phyloP scores from a whole-genome alignment of 1,140 invertebrate species.

The Tetraneura akinire region DNA sequence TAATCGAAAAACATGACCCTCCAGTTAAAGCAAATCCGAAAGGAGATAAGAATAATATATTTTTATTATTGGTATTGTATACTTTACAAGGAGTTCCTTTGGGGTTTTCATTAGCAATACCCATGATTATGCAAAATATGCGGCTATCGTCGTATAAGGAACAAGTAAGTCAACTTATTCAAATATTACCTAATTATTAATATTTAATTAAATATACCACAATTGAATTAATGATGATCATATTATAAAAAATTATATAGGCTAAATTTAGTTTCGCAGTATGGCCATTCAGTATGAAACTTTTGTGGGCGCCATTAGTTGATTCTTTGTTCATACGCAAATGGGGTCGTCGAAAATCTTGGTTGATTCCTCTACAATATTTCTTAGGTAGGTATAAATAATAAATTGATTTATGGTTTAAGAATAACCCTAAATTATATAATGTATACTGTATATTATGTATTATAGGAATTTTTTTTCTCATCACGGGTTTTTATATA shows the following conservation, averaged over 20 bases:
- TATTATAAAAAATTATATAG: slow-evolving; percentile 62
- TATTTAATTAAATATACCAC: too few relatives aligned
- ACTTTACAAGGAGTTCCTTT: slow-evolving; percentile 95
- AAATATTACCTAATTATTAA: too few relatives aligned
- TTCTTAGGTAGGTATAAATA: slow-evolving; percentile 65
- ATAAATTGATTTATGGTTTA: background rate
- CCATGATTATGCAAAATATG: slow-evolving; percentile 90
- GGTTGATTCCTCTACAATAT: slow-evolving; percentile 94
- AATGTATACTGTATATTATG: background rate
- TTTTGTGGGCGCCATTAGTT: slow-evolving; percentile 97
- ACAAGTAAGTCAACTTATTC: slow-evolving; percentile 62
- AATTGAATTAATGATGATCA: too few relatives aligned
- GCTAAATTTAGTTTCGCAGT: slow-evolving; percentile 97
- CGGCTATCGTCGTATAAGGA: slow-evolving; percentile 62
- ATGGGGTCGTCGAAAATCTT: slow-evolving; percentile 95
- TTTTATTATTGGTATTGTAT: slow-evolving; percentile 87
- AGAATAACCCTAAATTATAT: too few relatives aligned
- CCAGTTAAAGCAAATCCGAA: background rate
- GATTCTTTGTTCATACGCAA: slow-evolving; percentile 84
- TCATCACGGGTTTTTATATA: slow-evolving; percentile 77
- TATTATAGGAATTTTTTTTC: slow-evolving; percentile 67
- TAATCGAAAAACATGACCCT: slow-evolving; percentile 3
- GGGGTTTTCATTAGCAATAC: slow-evolving; percentile 88
- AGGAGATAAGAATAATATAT: slow-evolving; percentile 77
- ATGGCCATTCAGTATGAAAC: slow-evolving; percentile 97